These are phyloP conservation scores for Zelostemma sp. DNA, from an alignment of 1,140 invertebrate species.

Conservation along the genomic window DNA sequence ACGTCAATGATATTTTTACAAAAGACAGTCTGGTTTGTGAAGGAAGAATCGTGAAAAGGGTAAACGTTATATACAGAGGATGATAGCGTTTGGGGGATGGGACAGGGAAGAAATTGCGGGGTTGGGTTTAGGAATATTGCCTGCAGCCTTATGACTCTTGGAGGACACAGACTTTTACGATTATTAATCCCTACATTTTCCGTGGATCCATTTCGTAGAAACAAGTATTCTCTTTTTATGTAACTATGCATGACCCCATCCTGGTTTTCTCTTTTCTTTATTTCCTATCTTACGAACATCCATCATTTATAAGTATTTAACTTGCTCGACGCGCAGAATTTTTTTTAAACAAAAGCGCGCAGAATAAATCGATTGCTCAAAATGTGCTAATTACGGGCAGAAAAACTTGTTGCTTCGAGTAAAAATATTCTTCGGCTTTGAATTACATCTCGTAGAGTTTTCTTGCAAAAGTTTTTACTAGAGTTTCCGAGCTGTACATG, in stretches of 20 bases:
- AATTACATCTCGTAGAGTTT: too few species aligned
- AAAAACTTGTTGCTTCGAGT: too few species aligned
- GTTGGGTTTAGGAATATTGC: conserved; percentile 50
- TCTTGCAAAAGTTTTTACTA: too few species aligned
- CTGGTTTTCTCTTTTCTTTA: not conserved
- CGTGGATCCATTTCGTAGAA: conserved; percentile 41
- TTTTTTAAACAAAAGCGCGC: too few species aligned
- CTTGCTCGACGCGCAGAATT: too few species aligned
- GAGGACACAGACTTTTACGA: conserved; percentile 57
- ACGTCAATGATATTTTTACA: too few species aligned
- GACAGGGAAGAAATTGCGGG: conserved; percentile 14
- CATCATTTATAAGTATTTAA: too few species aligned
- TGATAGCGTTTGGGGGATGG: conserved; percentile 9
- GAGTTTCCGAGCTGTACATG: too few species aligned
- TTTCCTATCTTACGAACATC: not conserved
- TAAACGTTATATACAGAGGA: conserved; percentile 38
- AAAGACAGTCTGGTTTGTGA: too few species aligned
- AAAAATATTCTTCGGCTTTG: too few species aligned
- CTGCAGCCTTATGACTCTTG: conserved; percentile 53
- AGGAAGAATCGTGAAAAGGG: conserved; percentile 23
- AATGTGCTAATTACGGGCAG: too few species aligned
- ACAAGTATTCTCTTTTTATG: conserved; percentile 16
- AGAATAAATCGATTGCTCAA: too few species aligned
- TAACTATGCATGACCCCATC: conserved; percentile 6
- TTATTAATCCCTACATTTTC: conserved; percentile 58